phyloP scores from a whole-genome alignment of 2,797 vertebrate species.

The Xenentodon cancila region DNA sequence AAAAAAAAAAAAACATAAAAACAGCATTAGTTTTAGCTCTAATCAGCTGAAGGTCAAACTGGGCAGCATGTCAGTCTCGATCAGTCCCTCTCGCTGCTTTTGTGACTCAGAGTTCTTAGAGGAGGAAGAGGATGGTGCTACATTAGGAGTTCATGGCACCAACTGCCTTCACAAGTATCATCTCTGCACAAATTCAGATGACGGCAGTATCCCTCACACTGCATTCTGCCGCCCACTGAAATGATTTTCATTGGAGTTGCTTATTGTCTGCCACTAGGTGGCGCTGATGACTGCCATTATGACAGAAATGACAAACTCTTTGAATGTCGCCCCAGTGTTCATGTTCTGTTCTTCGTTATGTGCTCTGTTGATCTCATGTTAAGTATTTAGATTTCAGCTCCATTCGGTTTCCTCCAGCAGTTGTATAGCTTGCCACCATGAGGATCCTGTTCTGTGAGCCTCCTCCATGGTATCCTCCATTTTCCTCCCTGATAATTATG shows the following conservation, averaged over 20 bases:
- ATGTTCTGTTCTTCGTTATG: neutral
- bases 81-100: conserved; percentile 53
- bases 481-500: too few species aligned
- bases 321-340: neutral
- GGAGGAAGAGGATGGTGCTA: conserved; percentile 35
- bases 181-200: conserved; percentile 31
- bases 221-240: conserved; percentile 20
- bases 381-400: neutral
- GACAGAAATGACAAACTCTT: conserved; percentile 1
- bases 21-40: conserved; percentile 23
- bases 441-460: too few species aligned
- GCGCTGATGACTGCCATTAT: neutral
- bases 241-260: conserved; percentile 2
- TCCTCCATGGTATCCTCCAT: too few species aligned
- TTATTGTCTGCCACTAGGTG: neutral
- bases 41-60: conserved; percentile 66
- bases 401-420: conserved; percentile 2
- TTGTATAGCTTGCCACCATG: too few species aligned
- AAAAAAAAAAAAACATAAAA: too few species aligned
- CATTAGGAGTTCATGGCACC: conserved; percentile 19
- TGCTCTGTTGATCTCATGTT: conserved; percentile 1
- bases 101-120: conserved; percentile 53
- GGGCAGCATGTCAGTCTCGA: conserved; percentile 60
- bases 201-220: conserved; percentile 27
- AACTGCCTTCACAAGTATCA: conserved; percentile 6